phyloP scores from a whole-genome alignment of 2,888 invertebrate species.

The Nomada goodeniana region DNA sequence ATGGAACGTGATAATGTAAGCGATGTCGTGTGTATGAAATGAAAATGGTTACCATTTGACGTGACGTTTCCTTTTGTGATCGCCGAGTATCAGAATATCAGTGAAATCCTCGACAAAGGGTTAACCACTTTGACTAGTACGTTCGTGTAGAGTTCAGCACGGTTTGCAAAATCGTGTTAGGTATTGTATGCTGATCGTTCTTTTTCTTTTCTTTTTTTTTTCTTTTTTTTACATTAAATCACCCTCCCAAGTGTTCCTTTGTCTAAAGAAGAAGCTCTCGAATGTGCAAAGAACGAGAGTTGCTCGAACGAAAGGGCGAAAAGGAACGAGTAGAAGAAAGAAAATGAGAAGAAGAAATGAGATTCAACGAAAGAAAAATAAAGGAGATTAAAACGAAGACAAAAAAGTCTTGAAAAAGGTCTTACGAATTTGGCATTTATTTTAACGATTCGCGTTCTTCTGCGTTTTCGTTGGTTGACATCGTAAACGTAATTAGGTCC shows the following conservation, averaged over 20 bases:
- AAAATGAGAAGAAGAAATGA: not conserved
- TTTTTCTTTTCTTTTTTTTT: not conserved
- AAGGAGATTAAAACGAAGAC: not conserved
- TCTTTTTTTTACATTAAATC: not conserved
- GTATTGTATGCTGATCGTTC: not conserved
- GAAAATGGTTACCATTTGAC: slow-evolving; percentile 59
- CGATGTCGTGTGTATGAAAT: slow-evolving; percentile 54
- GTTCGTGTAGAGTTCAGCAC: not conserved
- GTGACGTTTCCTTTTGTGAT: slow-evolving; percentile 43
- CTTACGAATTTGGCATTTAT: slow-evolving; percentile 64
- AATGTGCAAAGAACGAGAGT: slow-evolving; percentile 8
- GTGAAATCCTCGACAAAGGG: slow-evolving; percentile 13
- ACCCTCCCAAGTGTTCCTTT: slow-evolving; percentile 45
- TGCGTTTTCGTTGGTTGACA: slow-evolving; percentile 55
- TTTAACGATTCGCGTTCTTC: slow-evolving; percentile 66
- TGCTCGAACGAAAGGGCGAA: not conserved
- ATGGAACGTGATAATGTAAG: slow-evolving; percentile 58
- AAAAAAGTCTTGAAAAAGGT: slow-evolving; percentile 48
- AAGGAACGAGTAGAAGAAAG: not conserved
- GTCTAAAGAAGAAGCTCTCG: slow-evolving; percentile 5
- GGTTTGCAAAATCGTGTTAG: not conserved
- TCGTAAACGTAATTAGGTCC: slow-evolving; percentile 63
- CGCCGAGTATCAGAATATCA: slow-evolving; percentile 35
- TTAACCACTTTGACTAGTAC: slow-evolving; percentile 8
- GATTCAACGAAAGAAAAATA: not conserved